Evolutionary conservation across 1,140 invertebrate genomes (phyloP).

Genomic region (Coenobita brevimanus): DNA sequence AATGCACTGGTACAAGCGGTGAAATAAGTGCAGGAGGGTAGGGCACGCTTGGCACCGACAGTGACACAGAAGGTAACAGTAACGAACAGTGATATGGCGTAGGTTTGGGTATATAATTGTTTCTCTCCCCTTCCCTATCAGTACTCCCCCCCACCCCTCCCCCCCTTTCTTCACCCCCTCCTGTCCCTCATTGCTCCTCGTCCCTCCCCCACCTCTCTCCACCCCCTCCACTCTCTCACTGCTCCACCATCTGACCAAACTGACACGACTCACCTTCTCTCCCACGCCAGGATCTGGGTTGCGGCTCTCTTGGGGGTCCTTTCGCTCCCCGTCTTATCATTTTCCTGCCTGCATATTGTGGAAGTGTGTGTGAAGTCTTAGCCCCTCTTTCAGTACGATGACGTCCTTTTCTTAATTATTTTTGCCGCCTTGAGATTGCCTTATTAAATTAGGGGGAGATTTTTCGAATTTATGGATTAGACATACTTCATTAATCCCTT

Average conservation of each 20-base stretch:
- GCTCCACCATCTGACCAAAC: too few relatives aligned
- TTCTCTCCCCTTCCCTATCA: background rate
- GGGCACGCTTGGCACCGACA: too few relatives aligned
- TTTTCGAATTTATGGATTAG: too few relatives aligned
- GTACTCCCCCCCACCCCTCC: background rate
- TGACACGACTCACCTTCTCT: background rate
- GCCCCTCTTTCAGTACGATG: too few relatives aligned
- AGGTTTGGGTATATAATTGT: background rate
- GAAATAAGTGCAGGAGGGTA: background rate
- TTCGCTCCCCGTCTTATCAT: constrained; percentile 13
- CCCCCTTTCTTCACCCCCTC: background rate
- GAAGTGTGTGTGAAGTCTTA: background rate
- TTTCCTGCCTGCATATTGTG: constrained; percentile 10
- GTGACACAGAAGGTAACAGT: too few relatives aligned
- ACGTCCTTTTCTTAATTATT: too few relatives aligned
- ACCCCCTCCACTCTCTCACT: too few relatives aligned
- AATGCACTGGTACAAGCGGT: too few relatives aligned
- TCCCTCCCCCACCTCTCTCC: background rate
- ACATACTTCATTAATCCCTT: too few relatives aligned
- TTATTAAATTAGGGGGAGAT: too few relatives aligned
- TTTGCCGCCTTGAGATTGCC: too few relatives aligned
- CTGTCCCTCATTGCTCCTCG: background rate
- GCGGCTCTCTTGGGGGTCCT: background rate
- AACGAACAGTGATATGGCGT: too few relatives aligned
- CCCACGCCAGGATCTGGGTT: background rate